Base-by-base conservation (phyloP, 2,113 vertebrate genomes). In the Microcebus jonahi region DNA sequence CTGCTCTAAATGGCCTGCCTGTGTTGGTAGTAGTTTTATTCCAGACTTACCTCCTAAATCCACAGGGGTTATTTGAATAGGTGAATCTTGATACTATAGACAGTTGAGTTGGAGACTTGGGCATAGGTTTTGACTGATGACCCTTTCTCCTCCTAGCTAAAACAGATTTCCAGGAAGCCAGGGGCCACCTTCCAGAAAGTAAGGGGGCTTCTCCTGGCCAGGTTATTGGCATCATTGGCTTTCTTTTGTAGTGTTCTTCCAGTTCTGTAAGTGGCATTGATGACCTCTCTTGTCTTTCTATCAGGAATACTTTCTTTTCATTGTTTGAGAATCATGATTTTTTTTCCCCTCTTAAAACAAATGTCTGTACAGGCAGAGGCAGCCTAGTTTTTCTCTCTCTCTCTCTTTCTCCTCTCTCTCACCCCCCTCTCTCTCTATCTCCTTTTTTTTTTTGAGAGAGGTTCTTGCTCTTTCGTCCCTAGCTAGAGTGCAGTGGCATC, bases 201-300 rank as follows among this genome's bases (percentile, higher is more conserved):
- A 0, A 6, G 50, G 61, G 76, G 68, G 20, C 23, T n/a, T 61
- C 61, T 31, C 0, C 53, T 21, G 25, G 77, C 34, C 39, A 6
- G 21, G 6, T 6, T 45, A 2, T 29, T 2, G 34, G 8, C 20
- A 1, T 23, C 20, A 2, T 27, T 4, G 15, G 42, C 63, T 67
- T 0, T 59, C 42, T 59, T 25, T 25, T 10, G 5, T 84, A 17
- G 5, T 1, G 0, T 2, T 39, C 10, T 25, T 45, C 70, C 61
- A 5, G 67, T 4, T 53, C 50, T 3, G 6, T 14, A 3, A 55
- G 57, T 36, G 1, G 75, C n/a, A 1, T 3, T 7, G 8, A 31
- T 17, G 0, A 5, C 48, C 50, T 21, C 31, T 57, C 82, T 23
- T 25, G 57, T 45, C 50, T 7, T 55, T 68, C 25, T 48, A 2